Conservation (phyloP, 2,797 vertebrate genomes). For the Phataginus tricuspis region DNA sequence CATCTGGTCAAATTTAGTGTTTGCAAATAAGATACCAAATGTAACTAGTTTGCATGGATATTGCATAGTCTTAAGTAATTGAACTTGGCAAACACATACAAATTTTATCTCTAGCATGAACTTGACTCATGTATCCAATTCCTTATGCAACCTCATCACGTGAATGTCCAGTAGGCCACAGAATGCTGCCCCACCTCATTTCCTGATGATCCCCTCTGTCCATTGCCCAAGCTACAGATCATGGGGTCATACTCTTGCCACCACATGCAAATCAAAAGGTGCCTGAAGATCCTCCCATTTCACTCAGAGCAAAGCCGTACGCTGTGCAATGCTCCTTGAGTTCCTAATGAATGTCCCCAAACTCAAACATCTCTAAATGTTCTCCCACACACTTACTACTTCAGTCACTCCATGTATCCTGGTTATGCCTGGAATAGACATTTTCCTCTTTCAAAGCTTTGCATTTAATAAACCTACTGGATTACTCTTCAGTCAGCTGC, state of each 20-base stretch:
- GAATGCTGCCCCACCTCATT: neutral
- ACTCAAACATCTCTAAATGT: accelerated
- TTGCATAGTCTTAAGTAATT: neutral
- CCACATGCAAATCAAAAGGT: neutral
- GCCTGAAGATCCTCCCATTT: neutral
- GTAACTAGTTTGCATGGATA: neutral
- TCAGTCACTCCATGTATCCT: accelerated
- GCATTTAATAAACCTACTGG: neutral
- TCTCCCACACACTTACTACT: accelerated
- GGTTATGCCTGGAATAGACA: neutral
- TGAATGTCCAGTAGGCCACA: too few relatives aligned
- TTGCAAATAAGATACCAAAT: neutral
- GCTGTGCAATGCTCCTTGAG: neutral
- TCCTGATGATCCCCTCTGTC: too few relatives aligned
- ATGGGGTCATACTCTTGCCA: too few relatives aligned
- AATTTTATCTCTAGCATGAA: neutral
- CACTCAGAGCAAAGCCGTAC: neutral
- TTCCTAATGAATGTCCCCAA: neutral
- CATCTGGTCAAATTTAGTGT: neutral
- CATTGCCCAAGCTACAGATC: neutral
- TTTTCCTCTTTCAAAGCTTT: neutral
- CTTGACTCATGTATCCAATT: neutral
- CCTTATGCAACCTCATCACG: neutral
- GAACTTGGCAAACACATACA: neutral
- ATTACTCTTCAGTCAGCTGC: neutral